phyloP scores from a whole-genome alignment of 1,140 invertebrate species.

The Helicoverpa armigera region DNA sequence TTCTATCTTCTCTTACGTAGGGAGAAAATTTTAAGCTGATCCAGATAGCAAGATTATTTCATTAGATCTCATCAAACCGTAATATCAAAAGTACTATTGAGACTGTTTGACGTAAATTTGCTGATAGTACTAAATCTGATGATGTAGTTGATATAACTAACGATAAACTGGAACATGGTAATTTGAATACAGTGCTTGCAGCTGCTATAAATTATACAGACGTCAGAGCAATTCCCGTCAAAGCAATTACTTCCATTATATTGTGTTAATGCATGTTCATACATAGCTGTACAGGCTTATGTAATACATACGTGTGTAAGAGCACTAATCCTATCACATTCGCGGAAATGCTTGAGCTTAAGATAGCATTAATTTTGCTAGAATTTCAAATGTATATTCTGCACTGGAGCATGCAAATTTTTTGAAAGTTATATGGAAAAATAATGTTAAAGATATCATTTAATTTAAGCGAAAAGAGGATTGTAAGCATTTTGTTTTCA shows the following conservation, averaged over 20 bases:
- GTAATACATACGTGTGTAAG: not conserved
- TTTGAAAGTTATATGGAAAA: not conserved
- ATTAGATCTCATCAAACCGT: not conserved
- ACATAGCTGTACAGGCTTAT: not conserved
- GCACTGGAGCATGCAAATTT: not conserved
- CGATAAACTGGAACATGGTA: not conserved
- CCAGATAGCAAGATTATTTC: too few relatives aligned
- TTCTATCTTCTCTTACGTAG: not conserved
- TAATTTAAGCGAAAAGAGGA: too few relatives aligned
- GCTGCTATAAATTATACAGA: not conserved
- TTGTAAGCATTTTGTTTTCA: too few relatives aligned
- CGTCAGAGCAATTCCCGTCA: conserved; percentile 5
- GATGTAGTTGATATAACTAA: not conserved
- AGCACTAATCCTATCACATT: conserved; percentile 7
- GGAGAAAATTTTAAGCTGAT: not conserved
- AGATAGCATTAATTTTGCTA: conserved; percentile 3
- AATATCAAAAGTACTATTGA: not conserved
- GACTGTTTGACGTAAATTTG: too few relatives aligned
- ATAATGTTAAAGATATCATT: not conserved
- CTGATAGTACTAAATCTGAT: not conserved
- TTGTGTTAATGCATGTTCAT: not conserved
- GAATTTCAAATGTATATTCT: conserved; percentile 2
- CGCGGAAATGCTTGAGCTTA: not conserved
- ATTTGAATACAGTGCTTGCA: not conserved
- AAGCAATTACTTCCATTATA: not conserved